Conservation (phyloP, 2,797 vertebrate species). For the Amniataba percoides region DNA sequence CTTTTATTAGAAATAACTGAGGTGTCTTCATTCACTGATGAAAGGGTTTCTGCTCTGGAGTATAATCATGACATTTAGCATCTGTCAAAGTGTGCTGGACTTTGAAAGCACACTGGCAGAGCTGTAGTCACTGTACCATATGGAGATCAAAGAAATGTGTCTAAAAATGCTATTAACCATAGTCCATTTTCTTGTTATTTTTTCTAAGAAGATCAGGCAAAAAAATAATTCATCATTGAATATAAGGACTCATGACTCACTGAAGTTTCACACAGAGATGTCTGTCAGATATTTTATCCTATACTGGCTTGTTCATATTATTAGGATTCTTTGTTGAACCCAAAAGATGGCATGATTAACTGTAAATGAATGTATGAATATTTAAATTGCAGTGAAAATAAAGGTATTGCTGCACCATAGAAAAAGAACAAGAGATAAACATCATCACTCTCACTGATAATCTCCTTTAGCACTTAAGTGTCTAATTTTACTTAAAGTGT, state of each 20-base stretch:
- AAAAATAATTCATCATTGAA: background rate
- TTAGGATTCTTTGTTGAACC: background rate
- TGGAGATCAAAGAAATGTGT: background rate
- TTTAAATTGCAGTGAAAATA: constrained; percentile 52
- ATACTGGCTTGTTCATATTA: background rate
- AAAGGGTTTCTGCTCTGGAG: no score
- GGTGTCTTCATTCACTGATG: no score
- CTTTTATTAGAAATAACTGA: no score
- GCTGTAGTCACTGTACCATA: no score
- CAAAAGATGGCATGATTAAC: constrained; percentile 23
- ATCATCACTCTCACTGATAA: background rate
- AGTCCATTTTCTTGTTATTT: background rate
- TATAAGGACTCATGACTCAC: background rate
- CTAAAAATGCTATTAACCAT: background rate
- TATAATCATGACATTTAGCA: no score
- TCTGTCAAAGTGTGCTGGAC: no score
- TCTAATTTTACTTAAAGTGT: background rate
- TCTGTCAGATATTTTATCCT: background rate
- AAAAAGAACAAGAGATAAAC: background rate
- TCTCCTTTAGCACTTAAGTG: background rate
- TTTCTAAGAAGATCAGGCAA: background rate
- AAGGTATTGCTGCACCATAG: constrained; percentile 4
- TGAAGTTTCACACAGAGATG: background rate
- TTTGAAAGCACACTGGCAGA: no score
- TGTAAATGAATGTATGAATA: constrained; percentile 32